Base-by-base conservation (phyloP, 2,113 vertebrate genomes). In the Daboia siamensis region DNA sequence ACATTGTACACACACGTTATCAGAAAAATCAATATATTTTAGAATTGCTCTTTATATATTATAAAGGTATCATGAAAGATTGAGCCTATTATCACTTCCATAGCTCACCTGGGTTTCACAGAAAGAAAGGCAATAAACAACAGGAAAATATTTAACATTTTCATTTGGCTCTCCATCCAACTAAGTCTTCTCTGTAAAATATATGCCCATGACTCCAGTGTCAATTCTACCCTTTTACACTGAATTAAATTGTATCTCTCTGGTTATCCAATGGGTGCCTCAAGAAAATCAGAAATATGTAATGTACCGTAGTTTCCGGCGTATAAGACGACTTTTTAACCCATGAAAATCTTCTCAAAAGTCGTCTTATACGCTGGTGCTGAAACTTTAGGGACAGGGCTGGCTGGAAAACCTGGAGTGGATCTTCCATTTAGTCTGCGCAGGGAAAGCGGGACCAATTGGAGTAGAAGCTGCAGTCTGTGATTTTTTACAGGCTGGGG, bases 151-250 rank as follows among this genome's bases (percentile, higher is more conserved):
- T 87, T 95, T 96, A 96, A 95, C 95, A 94, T 96, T 91, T 94
- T 93, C 89, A 96, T 94, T 94, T 95, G 94, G 95, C 94, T 94
- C 92, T 96, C 93, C 57, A 96, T 93, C 90, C 95, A 96, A 96
- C 92, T 56, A 4, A 96, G 91, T 94, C 91, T 96, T 96, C 95
- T 61, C 94, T 94, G 93, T 95, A 93, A 97, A 97, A 96, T 95
- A 96, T 97, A 97, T 39, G 93, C 94, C 92, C 90, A 80, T 80
- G n/a, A 96, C 94, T 90, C 0, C 97, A 96, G 95, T 95, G 97
- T 74, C 96, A 96, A 97, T 97, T 97, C 61, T 33, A 33, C 54
- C 91, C 96, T 95, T 87, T 85, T 91, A 55, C 96, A 93, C 94
- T 93, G 95, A 97, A 89, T 94, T 33, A 93, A 95, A 95, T 94